Conservation (phyloP, 1,140 invertebrate genomes). For the Brachionus rubens region DNA sequence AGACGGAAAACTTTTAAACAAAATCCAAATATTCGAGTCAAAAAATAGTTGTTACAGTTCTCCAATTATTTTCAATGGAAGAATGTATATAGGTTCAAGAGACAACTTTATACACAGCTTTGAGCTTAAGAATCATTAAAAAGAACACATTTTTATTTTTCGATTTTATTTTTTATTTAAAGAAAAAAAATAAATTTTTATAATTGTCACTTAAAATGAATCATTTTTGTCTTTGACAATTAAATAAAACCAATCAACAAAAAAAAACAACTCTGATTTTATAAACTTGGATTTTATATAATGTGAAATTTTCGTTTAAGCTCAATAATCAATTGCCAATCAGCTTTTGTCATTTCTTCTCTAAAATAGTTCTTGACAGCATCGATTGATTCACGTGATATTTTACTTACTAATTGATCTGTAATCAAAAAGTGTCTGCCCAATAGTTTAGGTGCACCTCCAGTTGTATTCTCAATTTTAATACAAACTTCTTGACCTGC, state of each 20-base stretch:
- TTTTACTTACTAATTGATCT: constrained; percentile 92
- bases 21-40: neutral
- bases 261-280: neutral
- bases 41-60: constrained; percentile 42
- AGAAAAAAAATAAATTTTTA: constrained; percentile 22
- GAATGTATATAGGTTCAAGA: constrained; percentile 26
- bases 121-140: neutral
- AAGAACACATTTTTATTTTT: too few species aligned
- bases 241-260: neutral
- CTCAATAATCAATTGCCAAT: constrained; percentile 97
- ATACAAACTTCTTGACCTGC: constrained; percentile 97
- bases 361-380: constrained; percentile 98
- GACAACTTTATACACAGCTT: constrained; percentile 26
- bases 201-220: constrained; percentile 2
- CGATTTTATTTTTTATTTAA: constrained; percentile 6
- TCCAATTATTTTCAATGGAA: neutral
- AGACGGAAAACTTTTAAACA: neutral
- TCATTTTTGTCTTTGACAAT: too few species aligned
- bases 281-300: constrained; percentile 47
- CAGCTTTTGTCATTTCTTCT: constrained; percentile 87
- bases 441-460: constrained; percentile 94
- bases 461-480: constrained; percentile 92
- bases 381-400: constrained; percentile 93
- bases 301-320: constrained; percentile 97
- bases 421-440: constrained; percentile 95